These are phyloP conservation scores for Troides helena DNA, from an alignment of 2,888 invertebrate species.

Conservation along the genomic window DNA sequence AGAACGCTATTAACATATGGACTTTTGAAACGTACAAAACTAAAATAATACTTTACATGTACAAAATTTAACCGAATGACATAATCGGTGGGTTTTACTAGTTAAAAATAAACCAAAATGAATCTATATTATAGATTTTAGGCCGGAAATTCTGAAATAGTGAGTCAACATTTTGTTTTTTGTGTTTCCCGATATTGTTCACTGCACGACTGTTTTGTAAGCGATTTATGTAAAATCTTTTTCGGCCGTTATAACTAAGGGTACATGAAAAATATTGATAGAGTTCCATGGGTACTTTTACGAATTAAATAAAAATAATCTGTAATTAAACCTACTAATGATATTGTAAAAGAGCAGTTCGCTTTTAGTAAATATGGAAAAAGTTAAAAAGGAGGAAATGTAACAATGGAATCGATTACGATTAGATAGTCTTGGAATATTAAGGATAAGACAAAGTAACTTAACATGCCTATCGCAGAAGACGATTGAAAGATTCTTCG, in stretches of 20 bases:
- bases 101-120: background rate
- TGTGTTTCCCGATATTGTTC: background rate
- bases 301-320: background rate
- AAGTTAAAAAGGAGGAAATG: too few species aligned
- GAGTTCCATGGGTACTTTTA: background rate
- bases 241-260: background rate
- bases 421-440: too few species aligned
- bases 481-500: too few species aligned
- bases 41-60: background rate
- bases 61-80: background rate
- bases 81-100: background rate
- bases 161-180: conserved; percentile 9
- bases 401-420: too few species aligned
- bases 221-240: background rate
- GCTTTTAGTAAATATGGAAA: too few species aligned
- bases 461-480: too few species aligned
- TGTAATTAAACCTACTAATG: too few species aligned
- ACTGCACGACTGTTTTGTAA: background rate
- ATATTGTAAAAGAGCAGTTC: too few species aligned
- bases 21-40: background rate
- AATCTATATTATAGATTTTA: background rate
- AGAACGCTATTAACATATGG: too few species aligned
- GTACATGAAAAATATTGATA: background rate
- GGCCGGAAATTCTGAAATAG: conserved; percentile 5
- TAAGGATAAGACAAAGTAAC: too few species aligned